These are phyloP conservation scores for Allolobophora icterica DNA, from an alignment of 2,888 invertebrate genomes.

Conservation along the genomic window DNA sequence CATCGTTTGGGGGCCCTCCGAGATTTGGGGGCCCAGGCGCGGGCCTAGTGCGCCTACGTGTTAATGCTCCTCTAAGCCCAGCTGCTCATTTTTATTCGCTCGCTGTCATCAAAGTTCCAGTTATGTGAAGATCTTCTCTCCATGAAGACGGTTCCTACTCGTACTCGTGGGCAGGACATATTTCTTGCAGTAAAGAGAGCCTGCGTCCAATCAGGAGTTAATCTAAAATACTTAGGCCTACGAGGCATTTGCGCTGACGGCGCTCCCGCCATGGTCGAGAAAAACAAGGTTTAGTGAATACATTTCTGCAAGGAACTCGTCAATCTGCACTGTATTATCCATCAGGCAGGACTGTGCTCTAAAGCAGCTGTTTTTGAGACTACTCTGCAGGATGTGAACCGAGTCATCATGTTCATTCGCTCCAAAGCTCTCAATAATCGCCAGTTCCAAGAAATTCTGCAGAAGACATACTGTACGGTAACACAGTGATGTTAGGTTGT, in stretches of 20 bases:
- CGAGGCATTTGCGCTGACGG: constrained; percentile 2
- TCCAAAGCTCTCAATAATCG: not conserved
- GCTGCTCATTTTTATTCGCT: not conserved
- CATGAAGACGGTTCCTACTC: no score
- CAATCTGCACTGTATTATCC: constrained; percentile 5
- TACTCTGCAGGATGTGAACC: not conserved
- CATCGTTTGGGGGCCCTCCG: no score
- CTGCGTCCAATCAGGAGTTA: not conserved
- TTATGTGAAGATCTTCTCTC: no score
- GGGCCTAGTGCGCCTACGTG: no score
- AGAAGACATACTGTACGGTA: not conserved
- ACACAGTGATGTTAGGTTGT: constrained; percentile 3
- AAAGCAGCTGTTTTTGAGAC: not conserved
- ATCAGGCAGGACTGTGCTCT: not conserved
- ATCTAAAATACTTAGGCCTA: not conserved
- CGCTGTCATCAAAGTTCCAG: not conserved
- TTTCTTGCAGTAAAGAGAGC: not conserved
- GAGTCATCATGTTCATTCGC: constrained; percentile 24
- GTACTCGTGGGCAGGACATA: not conserved
- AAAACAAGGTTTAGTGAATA: not conserved
- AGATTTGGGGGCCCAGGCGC: no score
- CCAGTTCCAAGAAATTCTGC: constrained; percentile 18
- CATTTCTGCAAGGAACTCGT: not conserved
- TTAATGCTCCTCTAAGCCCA: no score
- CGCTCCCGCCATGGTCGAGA: no score